These are phyloP conservation scores for Sitophilus oryzae DNA, from an alignment of 1,140 invertebrate genomes.

Conservation along the genomic window DNA sequence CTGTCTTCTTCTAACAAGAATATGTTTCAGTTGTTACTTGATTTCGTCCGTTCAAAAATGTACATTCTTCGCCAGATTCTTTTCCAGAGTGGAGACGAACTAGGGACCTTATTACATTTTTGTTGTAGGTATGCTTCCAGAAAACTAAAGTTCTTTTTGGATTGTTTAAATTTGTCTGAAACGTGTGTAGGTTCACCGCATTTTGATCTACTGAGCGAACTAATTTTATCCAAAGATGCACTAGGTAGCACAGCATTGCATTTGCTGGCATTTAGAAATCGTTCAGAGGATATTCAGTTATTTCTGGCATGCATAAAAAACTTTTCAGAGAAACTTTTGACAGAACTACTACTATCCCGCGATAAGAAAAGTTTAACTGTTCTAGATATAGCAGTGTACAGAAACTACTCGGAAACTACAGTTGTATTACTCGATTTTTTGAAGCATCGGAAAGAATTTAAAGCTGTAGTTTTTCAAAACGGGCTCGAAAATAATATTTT, in stretches of 20 bases:
- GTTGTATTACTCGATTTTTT: background rate
- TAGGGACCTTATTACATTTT: background rate
- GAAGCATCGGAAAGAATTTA: background rate
- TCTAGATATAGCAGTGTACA: background rate
- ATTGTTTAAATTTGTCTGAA: too few relatives aligned
- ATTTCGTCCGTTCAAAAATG: background rate
- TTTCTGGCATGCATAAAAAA: too few relatives aligned
- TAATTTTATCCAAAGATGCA: background rate
- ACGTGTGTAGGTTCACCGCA: background rate
- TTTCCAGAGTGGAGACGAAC: background rate
- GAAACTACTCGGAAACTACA: background rate
- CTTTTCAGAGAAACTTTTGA: background rate
- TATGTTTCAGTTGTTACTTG: background rate
- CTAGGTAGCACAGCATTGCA: background rate
- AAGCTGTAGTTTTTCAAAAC: background rate
- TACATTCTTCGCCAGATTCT: background rate
- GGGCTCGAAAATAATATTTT: background rate
- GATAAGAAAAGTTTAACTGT: background rate
- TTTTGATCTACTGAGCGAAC: background rate
- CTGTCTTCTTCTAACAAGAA: background rate
- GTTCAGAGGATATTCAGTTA: background rate
- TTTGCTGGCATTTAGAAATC: background rate
- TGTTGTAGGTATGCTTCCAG: background rate
- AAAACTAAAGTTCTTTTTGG: background rate
- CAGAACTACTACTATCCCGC: background rate